Evolutionary conservation across 2,888 invertebrate species (phyloP), one percentile per base, ranked within the genome.

Genomic region (Lumbricus terrestris): DNA sequence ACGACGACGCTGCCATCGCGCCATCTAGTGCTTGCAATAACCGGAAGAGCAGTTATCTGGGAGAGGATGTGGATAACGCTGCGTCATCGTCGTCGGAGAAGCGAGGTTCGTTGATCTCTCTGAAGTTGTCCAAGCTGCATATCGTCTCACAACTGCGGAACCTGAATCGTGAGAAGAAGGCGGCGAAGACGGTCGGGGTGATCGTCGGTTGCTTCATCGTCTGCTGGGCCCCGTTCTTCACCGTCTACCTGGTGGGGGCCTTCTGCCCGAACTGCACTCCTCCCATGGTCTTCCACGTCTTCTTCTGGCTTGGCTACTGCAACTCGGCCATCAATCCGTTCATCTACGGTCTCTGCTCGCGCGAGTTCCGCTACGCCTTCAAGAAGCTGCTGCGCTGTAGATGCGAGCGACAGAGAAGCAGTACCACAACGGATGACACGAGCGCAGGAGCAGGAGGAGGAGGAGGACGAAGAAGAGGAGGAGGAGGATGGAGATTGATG

Each of bases 181-280:
- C 98, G 0, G 98, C 98, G 4, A 98, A 98, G 95, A 98, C 98
- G 0, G 96, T 99, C 90, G 98, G 98, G 91, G 98, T 99, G 92
- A 99, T 99, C 92, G 98, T 99, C 8, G 99, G 99, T 0, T 97
- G 98, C 88, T 99, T 99, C 95, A 98, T 98, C 90, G 96, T 97
- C 94, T 99, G 99, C 95, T 99, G 99, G 99, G 96, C 98, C 90
- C 98, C 98, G 0, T 99, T 99, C 96, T 98, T 99, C 96, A 98
- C 98, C 88, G 97, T 98, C 95, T 98, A 98, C 95, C 96, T 98
- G 89, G 96, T 98, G 90, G 96, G 98, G 23, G 98, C 98, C 0
- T 94, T 98, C 97, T 94, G 96, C 96, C 88, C 97, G 91, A 92
- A 92, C 20, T 98, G 98, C 95, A 97, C 98, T 92, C 85, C 85